These are phyloP conservation scores for Coracopsis vasa DNA, from an alignment of 2,113 vertebrate species.

Conservation along the genomic window DNA sequence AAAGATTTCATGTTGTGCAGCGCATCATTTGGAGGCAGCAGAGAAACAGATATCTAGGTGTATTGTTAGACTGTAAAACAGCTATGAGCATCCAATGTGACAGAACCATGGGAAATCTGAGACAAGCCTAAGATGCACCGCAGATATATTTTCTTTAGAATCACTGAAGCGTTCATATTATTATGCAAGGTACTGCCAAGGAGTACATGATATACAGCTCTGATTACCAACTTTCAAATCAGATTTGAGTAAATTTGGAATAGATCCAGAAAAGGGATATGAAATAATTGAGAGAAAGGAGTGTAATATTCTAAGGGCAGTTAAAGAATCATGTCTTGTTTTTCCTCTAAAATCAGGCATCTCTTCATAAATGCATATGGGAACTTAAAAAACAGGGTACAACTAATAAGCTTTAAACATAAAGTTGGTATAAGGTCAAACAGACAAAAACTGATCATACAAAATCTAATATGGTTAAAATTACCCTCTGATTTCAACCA, in stretches of 20 bases:
- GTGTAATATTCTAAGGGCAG: neutral
- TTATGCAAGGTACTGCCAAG: neutral
- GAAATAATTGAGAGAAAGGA: neutral
- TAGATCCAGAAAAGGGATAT: neutral
- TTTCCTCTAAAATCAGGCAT: neutral
- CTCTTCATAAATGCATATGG: neutral
- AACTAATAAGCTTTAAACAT: neutral
- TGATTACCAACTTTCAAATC: neutral
- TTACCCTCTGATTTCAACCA: neutral
- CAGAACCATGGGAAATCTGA: neutral
- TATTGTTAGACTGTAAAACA: neutral
- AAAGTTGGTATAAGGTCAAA: neutral
- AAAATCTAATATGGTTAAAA: neutral
- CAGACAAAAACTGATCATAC: neutral
- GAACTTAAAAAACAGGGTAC: neutral
- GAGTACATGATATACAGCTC: neutral
- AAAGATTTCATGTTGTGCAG: neutral
- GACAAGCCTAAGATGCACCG: neutral
- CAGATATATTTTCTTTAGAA: neutral
- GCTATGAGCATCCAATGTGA: neutral
- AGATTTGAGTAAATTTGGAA: neutral
- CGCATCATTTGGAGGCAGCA: neutral
- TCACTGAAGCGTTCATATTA: neutral
- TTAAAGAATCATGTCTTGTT: neutral
- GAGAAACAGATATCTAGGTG: neutral